Base-by-base conservation (phyloP, 2,888 invertebrate genomes). In the Graphium colonna region DNA sequence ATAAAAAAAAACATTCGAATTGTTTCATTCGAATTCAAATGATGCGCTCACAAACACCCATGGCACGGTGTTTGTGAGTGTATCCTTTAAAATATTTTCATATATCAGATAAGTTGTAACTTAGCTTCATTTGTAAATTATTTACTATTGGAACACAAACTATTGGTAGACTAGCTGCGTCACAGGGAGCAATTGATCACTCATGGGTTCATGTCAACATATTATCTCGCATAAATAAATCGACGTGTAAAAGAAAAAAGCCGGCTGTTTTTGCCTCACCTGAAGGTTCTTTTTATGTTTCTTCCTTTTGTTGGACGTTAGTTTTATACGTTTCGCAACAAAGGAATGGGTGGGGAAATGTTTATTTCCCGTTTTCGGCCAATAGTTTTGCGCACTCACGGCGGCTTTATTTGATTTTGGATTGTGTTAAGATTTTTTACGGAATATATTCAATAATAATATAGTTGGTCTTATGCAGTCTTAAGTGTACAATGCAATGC, bases 131-230 rank as follows among this genome's bases (percentile, higher is more conserved):
- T 53, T 44, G 38, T 44, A 31, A 53, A 53, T 53, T 48, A 53
- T 53, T 39, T 16, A 44, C 42, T 43, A 31, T 45, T 49, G 43
- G 39, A 39, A n/a, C 28, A 18, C 43, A n/a, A 12, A 17, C 10
- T 17, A 10, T 9, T 16, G 52, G 53, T 39, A 43, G 53, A 47
- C 40, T 36, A 46, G 61, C 60, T 52, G 60, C 60, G 61, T 60
- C 60, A 51, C 50, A 46, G 43, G 12, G 18, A 21, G 52, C 57
- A 54, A 71, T 71, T 68, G 63, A 68, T 71, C 70, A 71, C 66
- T 65, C 63, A 67, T 65, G 65, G 60, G 57, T 61, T 60, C 46
- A 50, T 62, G 60, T 64, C 64, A 63, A 60, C 66, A 65, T 63
- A 63, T 63, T 60, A 58, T 56, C 55, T 44, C 56, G 59, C 58